Conservation (phyloP, 2,888 invertebrate species). For the Carpatolechia fugitivella region DNA sequence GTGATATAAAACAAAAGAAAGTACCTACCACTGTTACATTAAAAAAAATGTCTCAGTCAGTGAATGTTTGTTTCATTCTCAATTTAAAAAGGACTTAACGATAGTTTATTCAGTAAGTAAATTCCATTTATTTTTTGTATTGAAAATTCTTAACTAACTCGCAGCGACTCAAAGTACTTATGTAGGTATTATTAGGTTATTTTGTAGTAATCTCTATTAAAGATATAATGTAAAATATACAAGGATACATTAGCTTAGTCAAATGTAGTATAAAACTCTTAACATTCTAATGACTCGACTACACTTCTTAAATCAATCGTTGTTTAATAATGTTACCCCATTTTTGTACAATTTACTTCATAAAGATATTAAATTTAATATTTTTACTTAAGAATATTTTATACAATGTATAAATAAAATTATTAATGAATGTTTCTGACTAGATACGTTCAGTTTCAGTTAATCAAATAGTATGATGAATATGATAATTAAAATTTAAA, state of each 20-base stretch:
- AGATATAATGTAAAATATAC: constrained; percentile 26
- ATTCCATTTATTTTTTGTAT: too few relatives aligned
- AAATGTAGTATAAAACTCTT: constrained; percentile 51
- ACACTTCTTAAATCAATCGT: constrained; percentile 47
- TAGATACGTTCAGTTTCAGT: constrained; percentile 26
- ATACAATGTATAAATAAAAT: constrained; percentile 29
- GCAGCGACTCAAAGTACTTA: too few relatives aligned
- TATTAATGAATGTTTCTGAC: constrained; percentile 32
- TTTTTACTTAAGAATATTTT: constrained; percentile 27
- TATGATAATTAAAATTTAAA: constrained; percentile 28
- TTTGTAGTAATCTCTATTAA: too few relatives aligned
- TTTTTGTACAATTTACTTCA: constrained; percentile 52
- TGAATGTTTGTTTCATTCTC: too few relatives aligned
- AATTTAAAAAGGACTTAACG: too few relatives aligned
- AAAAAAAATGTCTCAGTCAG: too few relatives aligned
- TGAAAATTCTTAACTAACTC: too few relatives aligned
- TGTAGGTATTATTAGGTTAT: too few relatives aligned
- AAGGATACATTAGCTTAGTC: constrained; percentile 12
- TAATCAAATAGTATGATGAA: constrained; percentile 1
- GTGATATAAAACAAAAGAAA: too few relatives aligned
- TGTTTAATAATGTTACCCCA: constrained; percentile 47
- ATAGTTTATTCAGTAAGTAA: too few relatives aligned
- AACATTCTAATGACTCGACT: constrained; percentile 36
- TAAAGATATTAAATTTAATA: constrained; percentile 30
- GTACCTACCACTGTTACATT: too few relatives aligned